Percentiles rank a stretch among this genome's conserved stretches.
Evolutionary conservation across 2,888 invertebrate genomes (phyloP).

Genomic region (Volucella inanis): DNA sequence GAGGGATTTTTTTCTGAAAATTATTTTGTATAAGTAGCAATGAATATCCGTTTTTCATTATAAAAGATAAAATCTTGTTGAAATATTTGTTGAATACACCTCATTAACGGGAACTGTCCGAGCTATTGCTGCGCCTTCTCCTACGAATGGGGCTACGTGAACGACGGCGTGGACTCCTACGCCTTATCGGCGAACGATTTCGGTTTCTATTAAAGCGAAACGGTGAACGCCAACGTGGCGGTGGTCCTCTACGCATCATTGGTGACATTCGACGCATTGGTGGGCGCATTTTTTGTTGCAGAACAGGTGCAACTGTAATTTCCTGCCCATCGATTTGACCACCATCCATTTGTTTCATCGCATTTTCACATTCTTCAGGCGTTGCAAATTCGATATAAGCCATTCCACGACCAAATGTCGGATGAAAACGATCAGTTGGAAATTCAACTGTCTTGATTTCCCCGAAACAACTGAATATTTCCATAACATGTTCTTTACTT

Average conservation of each 20-base stretch:
- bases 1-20: constrained; percentile 28
- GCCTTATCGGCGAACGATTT: constrained; percentile 80
- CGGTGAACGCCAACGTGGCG: constrained; percentile 82
- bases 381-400: constrained; percentile 97
- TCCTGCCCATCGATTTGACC: constrained; percentile 98
- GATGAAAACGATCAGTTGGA: constrained; percentile 93
- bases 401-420: constrained; percentile 94
- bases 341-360: constrained; percentile 99
- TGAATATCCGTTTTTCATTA: constrained; percentile 19
- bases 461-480: constrained; percentile 96
- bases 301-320: constrained; percentile 96
- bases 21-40: constrained; percentile 26
- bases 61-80: constrained; percentile 24
- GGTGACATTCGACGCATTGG: constrained; percentile 81
- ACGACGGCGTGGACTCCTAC: constrained; percentile 81
- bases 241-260: constrained; percentile 80
- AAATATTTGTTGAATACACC: not conserved
- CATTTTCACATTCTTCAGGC: constrained; percentile 98
- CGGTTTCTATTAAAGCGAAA: constrained; percentile 81
- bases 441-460: constrained; percentile 94
- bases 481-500: constrained; percentile 93
- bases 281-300: constrained; percentile 86
- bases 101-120: constrained; percentile 82
- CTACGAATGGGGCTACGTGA: constrained; percentile 83
- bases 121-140: constrained; percentile 82